Evolutionary conservation across 2,888 invertebrate species (phyloP).

Genomic region (Acronicta alni): DNA sequence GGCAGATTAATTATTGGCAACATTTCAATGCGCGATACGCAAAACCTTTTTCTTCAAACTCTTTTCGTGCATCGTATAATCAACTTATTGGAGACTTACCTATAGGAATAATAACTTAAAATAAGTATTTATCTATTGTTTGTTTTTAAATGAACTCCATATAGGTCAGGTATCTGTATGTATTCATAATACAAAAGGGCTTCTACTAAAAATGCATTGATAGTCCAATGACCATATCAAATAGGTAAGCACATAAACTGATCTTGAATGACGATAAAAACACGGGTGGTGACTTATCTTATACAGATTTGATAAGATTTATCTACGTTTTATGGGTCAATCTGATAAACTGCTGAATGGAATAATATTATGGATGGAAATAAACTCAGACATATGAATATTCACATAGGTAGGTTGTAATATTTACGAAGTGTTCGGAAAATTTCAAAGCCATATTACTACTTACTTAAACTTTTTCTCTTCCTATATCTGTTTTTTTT

Average conservation of each 20-base stretch:
- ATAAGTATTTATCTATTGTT: no score
- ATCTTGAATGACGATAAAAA: slow-evolving; percentile 25
- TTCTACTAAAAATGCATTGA: no score
- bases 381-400: slow-evolving; percentile 33
- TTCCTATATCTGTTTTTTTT: no score
- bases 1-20: slow-evolving; percentile 50
- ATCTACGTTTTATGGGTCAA: slow-evolving; percentile 53
- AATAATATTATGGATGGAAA: slow-evolving; percentile 48
- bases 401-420: not conserved
- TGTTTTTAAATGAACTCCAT: no score
- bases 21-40: slow-evolving; percentile 41
- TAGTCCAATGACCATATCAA: no score
- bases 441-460: no score
- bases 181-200: no score
- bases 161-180: no score
- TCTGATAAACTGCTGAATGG: slow-evolving; percentile 47
- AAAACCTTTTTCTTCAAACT: slow-evolving; percentile 28
- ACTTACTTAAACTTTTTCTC: no score
- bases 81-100: not conserved
- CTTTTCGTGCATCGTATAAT: slow-evolving; percentile 38
- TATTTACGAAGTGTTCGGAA: not conserved
- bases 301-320: slow-evolving; percentile 55
- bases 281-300: slow-evolving; percentile 41
- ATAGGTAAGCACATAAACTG: not conserved
- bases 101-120: not conserved